Evolutionary conservation across 2,888 invertebrate genomes (phyloP).

Genomic region (Galerucella nymphaeae): DNA sequence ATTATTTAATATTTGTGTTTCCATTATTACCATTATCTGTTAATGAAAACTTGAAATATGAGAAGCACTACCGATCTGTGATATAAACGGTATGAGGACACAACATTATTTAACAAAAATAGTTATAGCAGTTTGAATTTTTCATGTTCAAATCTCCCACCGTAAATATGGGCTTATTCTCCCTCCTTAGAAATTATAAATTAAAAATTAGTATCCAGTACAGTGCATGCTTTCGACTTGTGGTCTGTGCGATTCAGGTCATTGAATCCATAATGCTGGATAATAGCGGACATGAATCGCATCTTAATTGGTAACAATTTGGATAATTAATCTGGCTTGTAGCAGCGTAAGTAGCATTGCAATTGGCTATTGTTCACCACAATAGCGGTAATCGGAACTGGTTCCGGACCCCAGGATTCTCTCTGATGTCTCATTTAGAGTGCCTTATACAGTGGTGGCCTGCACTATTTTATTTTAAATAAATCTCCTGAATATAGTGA

Average conservation of each 20-base stretch:
- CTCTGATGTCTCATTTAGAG: constrained; percentile 63
- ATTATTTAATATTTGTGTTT: too few relatives aligned
- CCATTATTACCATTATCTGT: too few relatives aligned
- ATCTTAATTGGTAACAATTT: constrained; percentile 70
- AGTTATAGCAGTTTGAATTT: neutral
- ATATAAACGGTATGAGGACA: too few relatives aligned
- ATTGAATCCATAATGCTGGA: constrained; percentile 55
- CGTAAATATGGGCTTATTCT: neutral
- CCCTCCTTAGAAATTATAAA: constrained; percentile 31
- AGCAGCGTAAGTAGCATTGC: constrained; percentile 63
- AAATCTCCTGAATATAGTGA: neutral
- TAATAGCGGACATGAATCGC: constrained; percentile 66
- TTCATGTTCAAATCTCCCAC: neutral
- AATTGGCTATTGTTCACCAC: constrained; percentile 66
- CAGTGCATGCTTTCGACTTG: constrained; percentile 16
- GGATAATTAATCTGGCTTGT: constrained; percentile 66
- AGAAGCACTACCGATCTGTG: too few relatives aligned
- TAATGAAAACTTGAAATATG: too few relatives aligned
- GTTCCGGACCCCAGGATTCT: constrained; percentile 62
- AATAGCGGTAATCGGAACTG: constrained; percentile 66
- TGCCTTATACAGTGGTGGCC: constrained; percentile 46
- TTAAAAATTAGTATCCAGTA: constrained; percentile 29
- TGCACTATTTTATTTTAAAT: neutral
- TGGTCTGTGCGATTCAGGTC: constrained; percentile 33
- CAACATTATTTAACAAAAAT: neutral